phyloP scores from a whole-genome alignment of 2,797 vertebrate species.

The Rhinoraja longicauda region DNA sequence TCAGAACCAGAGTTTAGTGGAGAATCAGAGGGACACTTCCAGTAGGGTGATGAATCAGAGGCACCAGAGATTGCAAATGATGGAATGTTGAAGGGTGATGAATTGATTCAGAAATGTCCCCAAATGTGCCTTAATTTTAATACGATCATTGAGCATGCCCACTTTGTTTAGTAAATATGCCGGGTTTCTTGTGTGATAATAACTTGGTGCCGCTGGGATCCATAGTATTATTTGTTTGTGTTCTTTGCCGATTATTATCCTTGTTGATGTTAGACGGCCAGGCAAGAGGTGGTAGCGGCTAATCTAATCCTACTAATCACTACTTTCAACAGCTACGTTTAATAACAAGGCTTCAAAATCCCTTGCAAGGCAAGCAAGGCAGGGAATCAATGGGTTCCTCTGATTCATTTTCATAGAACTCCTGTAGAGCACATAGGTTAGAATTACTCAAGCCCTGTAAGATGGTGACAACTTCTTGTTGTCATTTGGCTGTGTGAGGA shows the following conservation, averaged over 20 bases:
- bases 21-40: background rate
- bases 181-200: background rate
- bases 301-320: slow-evolving; percentile 19
- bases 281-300: background rate
- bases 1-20: background rate
- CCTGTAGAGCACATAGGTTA: background rate
- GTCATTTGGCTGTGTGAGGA: background rate
- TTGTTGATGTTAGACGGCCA: background rate
- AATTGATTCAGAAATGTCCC: background rate
- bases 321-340: slow-evolving; percentile 13
- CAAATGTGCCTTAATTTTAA: background rate
- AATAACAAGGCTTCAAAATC: slow-evolving; percentile 6
- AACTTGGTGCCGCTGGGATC: background rate
- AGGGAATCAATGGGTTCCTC: background rate
- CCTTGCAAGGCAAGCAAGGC: background rate
- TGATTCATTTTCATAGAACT: background rate
- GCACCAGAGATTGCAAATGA: background rate
- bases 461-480: background rate
- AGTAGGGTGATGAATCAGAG: background rate
- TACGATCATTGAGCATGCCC: background rate
- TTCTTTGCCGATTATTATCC: background rate
- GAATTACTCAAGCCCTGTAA: background rate
- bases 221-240: background rate
- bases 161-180: background rate
- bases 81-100: background rate